Conservation (phyloP, 2,113 vertebrate species). For the Tachysurus fulvidraco region DNA sequence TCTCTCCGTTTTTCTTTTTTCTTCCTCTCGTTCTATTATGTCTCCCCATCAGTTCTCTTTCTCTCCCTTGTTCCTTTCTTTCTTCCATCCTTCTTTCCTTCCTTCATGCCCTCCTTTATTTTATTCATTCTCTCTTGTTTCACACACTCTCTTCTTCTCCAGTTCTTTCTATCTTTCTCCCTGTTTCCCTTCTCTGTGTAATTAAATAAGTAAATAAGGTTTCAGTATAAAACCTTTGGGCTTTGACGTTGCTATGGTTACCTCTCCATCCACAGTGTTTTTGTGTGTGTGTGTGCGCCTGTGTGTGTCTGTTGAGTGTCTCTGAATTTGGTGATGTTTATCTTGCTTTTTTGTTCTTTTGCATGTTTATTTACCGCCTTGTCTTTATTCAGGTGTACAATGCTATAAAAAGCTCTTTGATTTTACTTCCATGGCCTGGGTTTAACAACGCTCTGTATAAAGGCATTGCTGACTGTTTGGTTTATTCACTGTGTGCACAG, state of each 20-base stretch:
- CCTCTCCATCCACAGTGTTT: conserved; percentile 64
- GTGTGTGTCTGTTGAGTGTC: conserved; percentile 28
- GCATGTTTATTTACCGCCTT: conserved; percentile 42
- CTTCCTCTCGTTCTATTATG: not conserved
- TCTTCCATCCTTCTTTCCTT: not conserved
- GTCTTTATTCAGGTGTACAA: conserved; percentile 51
- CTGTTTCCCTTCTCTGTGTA: conserved; percentile 55
- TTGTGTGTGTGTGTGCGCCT: conserved; percentile 34
- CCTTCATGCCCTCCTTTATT: not conserved
- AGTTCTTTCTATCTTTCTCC: conserved; percentile 52
- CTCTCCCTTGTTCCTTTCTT: conserved; percentile 2
- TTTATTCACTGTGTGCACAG: conserved; percentile 52
- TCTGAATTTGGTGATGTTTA: conserved; percentile 32
- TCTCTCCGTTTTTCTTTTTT: not conserved
- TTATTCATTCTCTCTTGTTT: conserved; percentile 16
- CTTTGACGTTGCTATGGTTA: conserved; percentile 76
- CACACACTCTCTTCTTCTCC: conserved; percentile 34
- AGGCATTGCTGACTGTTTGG: conserved; percentile 34
- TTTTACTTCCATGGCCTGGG: conserved; percentile 2
- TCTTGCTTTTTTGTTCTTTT: conserved; percentile 38
- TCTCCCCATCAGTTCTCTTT: conserved; percentile 11
- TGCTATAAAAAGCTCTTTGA: not conserved
- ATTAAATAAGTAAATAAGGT: conserved; percentile 71
- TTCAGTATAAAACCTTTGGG: conserved; percentile 80
- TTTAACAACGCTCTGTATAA: conserved; percentile 10